Base-by-base conservation (phyloP, 2,113 vertebrate genomes). In the Leptodactylus fuscus region DNA sequence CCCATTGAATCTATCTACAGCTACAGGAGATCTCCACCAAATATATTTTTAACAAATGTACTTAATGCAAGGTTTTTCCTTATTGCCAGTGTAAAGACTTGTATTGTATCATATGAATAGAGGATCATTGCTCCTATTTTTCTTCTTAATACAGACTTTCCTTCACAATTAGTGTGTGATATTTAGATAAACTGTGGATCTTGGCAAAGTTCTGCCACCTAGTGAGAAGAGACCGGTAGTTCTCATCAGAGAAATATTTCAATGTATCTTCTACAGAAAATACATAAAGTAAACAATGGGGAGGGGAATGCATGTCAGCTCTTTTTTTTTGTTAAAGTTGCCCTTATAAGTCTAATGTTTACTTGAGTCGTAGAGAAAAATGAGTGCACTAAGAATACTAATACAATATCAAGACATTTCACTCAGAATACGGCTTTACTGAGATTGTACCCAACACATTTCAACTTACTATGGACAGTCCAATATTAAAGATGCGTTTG, bases 151-250 rank as follows among this genome's bases (percentile, higher is more conserved):
- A 58, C 24, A 80, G 49, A 36, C 32, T 86, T 86, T 73, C 32
- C 76, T 81, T 46, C 24, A 32, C 84, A 81, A 81, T 86, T 81
- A 73, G 83, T 29, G 24, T 44, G 62, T 44, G 29, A 22, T 44
- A 48, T 22, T 70, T 58, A 46, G 38, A 73, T 73, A 81, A 44
- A 44, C 34, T 36, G 18, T 13, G 67, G 84, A 46, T 73, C 11
- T 53, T 32, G 38, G 84, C 62, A 71, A 22, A 46, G 18, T 70
- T 60, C 65, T 86, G 77, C 84, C 84, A 86, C 84, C 84, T 86
- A 81, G 76, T 86, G 84, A 78, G 77, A 24, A 73, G 12, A 46
- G 24, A 20, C 13, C n/a, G 18, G 49, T 60, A 80, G 44, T 62
- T 62, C 22, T 44, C 13, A 27, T 44, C 3, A 58, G 22, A 18